Percentiles rank a stretch among this genome's conserved stretches.
Evolutionary conservation across 2,797 vertebrate genomes (phyloP).

Genomic region (Aeoliscus strigatus): DNA sequence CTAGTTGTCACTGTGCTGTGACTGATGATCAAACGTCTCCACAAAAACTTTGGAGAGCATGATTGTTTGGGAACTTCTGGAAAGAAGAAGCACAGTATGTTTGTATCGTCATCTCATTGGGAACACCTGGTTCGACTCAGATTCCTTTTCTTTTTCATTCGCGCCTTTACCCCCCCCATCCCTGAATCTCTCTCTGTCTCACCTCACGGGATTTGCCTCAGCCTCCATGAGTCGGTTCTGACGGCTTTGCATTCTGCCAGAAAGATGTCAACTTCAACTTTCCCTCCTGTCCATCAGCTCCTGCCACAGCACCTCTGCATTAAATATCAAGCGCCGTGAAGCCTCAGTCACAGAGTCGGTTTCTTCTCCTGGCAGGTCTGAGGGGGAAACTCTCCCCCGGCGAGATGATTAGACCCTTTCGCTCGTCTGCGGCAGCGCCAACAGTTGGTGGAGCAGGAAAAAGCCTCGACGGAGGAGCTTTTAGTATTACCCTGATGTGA

Average conservation of each 20-base stretch:
- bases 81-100: no score
- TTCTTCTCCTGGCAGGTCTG: constrained; percentile 41
- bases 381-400: constrained; percentile 31
- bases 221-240: constrained; percentile 38
- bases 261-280: constrained; percentile 39
- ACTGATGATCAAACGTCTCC: no score
- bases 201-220: constrained; percentile 28
- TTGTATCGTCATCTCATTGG: no score
- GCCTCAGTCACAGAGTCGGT: constrained; percentile 16
- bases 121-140: no score
- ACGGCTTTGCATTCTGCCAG: constrained; percentile 45
- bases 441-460: constrained; percentile 38
- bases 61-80: no score
- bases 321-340: constrained; percentile 52
- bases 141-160: neutral
- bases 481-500: constrained; percentile 53
- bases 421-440: constrained; percentile 33
- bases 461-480: constrained; percentile 28
- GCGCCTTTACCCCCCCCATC: constrained; percentile 1
- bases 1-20: no score
- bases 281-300: constrained; percentile 53
- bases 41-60: no score
- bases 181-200: constrained; percentile 1
- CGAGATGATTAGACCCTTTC: constrained; percentile 47
- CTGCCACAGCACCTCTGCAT: constrained; percentile 49